Evolutionary conservation across 2,113 vertebrate genomes (phyloP).

Genomic region (Erythrolamprus reginae): DNA sequence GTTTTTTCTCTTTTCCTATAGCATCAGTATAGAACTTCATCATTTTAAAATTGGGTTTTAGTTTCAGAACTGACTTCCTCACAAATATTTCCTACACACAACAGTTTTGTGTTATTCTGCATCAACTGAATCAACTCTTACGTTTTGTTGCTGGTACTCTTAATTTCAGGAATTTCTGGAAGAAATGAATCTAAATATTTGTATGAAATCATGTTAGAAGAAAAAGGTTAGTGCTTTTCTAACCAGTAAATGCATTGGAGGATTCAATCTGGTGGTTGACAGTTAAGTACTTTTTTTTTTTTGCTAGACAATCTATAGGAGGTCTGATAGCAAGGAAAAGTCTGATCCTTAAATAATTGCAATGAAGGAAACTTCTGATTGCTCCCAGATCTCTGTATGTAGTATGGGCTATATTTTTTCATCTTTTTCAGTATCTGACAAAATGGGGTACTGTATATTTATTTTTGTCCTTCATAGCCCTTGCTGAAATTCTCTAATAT

Average conservation of each 20-base stretch:
- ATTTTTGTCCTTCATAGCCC: not conserved
- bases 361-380: not conserved
- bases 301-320: not conserved
- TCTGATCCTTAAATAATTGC: not conserved
- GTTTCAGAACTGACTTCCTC: not conserved
- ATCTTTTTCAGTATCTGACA: not conserved
- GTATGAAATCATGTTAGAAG: not conserved
- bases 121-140: not conserved
- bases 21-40: not conserved
- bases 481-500: not conserved
- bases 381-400: not conserved
- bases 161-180: not conserved
- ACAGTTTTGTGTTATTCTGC: not conserved
- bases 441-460: not conserved
- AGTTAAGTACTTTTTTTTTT: not conserved
- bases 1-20: not conserved
- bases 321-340: not conserved
- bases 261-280: not conserved
- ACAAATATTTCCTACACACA: not conserved
- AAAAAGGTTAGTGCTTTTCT: not conserved
- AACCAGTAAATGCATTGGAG: not conserved
- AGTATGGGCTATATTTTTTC: not conserved
- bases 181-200: not conserved
- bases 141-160: not conserved
- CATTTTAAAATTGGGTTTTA: not conserved